Percentiles rank a stretch among this genome's conserved stretches.
Evolutionary conservation across 1,140 invertebrate species (phyloP).

Genomic region (Gonioctena quinquepunctata): DNA sequence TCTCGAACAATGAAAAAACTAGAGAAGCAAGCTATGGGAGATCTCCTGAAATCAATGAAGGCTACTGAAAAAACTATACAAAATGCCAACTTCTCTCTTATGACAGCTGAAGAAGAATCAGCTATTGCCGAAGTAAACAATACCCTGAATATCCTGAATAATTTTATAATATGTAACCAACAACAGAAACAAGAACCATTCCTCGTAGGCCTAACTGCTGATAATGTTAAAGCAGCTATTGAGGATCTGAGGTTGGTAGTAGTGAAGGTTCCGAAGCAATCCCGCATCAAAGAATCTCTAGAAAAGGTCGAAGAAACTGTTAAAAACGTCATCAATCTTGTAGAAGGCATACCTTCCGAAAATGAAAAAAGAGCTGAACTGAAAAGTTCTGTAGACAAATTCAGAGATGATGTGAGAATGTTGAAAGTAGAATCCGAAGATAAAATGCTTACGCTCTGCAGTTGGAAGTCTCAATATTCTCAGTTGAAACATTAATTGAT

Average conservation of each 20-base stretch:
- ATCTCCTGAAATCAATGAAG: conserved; percentile 60
- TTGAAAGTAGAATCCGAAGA: conserved; percentile 28
- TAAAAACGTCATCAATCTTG: conserved; percentile 52
- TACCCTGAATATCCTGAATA: conserved; percentile 39
- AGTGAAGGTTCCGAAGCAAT: conserved; percentile 38
- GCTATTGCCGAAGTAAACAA: conserved; percentile 39
- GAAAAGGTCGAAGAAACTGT: conserved; percentile 49
- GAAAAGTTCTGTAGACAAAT: neutral
- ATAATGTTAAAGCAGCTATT: conserved; percentile 43
- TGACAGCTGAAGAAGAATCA: conserved; percentile 34
- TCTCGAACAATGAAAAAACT: conserved; percentile 31
- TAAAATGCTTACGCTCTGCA: conserved; percentile 14
- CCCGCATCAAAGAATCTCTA: conserved; percentile 40
- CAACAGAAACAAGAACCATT: neutral
- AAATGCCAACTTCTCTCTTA: conserved; percentile 3
- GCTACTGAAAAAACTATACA: conserved; percentile 18
- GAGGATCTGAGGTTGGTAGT: conserved; percentile 48
- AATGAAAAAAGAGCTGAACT: conserved; percentile 24
- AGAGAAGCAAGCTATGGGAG: conserved; percentile 55
- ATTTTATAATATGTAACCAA: conserved; percentile 26
- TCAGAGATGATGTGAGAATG: conserved; percentile 5
- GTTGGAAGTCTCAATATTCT: conserved; percentile 12
- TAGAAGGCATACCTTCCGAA: conserved; percentile 43
- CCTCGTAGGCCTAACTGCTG: conserved; percentile 9
- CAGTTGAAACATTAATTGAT: conserved; percentile 22